phyloP scores from a whole-genome alignment of 2,888 invertebrate genomes.

The Encarsia formosa region DNA sequence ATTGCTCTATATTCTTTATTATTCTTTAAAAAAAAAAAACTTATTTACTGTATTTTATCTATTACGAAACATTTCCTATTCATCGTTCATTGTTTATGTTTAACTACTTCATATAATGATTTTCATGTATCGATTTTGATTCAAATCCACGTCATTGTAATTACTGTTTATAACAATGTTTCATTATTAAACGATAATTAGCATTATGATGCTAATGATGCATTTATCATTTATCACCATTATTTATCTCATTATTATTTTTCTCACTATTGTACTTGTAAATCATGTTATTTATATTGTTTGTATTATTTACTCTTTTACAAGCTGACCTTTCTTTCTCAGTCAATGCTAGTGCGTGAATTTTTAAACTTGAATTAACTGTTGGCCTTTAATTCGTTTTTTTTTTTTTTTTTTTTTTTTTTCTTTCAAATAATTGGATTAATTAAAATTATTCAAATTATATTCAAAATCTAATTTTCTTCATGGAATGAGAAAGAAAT shows the following conservation, averaged over 20 bases:
- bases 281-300: constrained; percentile 18
- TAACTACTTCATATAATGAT: constrained; percentile 5
- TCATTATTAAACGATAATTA: constrained; percentile 16
- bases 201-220: constrained; percentile 18
- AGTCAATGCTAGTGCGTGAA: neutral
- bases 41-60: constrained; percentile 11
- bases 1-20: constrained; percentile 10
- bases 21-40: too few relatives aligned
- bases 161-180: constrained; percentile 15
- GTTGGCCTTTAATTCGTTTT: too few relatives aligned
- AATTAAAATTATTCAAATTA: neutral
- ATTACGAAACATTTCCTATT: constrained; percentile 14
- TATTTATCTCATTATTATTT: constrained; percentile 18
- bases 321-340: constrained; percentile 20
- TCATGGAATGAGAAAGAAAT: constrained; percentile 13
- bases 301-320: constrained; percentile 12
- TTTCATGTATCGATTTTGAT: constrained; percentile 17
- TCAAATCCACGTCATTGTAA: constrained; percentile 15
- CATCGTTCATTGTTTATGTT: constrained; percentile 3
- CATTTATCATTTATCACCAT: constrained; percentile 18
- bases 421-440: neutral
- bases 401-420: neutral
- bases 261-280: constrained; percentile 20
- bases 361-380: too few relatives aligned
- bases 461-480: neutral